Evolutionary conservation across 2,113 vertebrate genomes (phyloP).

Genomic region (Pandion haliaetus): DNA sequence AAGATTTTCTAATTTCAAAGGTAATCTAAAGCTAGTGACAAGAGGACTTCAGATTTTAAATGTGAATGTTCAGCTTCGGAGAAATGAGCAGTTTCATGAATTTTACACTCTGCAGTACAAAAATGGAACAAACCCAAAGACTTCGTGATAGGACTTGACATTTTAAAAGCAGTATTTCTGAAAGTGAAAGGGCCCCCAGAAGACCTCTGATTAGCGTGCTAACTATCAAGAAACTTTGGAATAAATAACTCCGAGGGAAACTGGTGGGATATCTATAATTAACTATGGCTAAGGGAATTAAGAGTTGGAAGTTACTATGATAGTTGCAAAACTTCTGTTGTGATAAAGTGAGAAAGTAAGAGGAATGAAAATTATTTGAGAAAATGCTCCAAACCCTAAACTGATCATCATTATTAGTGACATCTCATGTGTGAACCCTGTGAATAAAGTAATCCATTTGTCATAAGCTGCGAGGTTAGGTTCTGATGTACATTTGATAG

Average conservation of each 20-base stretch:
- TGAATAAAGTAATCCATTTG: neutral
- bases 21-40: neutral
- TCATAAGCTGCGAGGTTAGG: neutral
- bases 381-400: neutral
- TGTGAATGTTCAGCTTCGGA: neutral
- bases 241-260: neutral
- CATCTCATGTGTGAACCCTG: neutral
- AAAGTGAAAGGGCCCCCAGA: neutral
- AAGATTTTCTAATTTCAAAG: neutral
- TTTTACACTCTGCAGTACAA: neutral
- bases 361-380: neutral
- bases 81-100: neutral
- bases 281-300: slow-evolving; percentile 3
- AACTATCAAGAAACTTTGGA: neutral
- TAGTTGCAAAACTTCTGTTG: neutral
- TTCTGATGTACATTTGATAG: neutral
- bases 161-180: slow-evolving; percentile 35
- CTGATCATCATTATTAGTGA: neutral
- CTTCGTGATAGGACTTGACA: neutral
- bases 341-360: neutral
- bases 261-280: neutral
- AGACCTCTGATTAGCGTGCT: neutral
- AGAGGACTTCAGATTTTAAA: neutral
- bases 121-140: neutral
- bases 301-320: neutral